Evolutionary conservation across 1,140 invertebrate genomes (phyloP), one percentile per base, ranked within the genome.

Genomic region (Bacillus rossius): DNA sequence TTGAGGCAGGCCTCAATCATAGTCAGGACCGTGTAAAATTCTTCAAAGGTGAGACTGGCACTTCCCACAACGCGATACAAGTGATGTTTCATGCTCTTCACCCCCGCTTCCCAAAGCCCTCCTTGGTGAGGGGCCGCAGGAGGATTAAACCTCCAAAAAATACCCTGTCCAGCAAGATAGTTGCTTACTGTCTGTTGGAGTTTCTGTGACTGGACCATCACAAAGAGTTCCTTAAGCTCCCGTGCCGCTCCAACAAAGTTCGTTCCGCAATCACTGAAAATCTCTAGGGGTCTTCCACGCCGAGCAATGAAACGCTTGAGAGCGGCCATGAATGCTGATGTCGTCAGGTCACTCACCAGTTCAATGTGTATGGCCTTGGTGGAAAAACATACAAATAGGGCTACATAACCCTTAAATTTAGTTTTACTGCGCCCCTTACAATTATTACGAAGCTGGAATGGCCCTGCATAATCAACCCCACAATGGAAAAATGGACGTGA

Each of bases 71-170:
- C 34, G 5, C 54, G 25, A 17, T 47, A 43, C 4, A 49, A 3
- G 65, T 66, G 61, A 34, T 57, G 38, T 61, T 67, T 69, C 16
- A 55, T 49, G 0, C 48, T 61, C 55, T 62, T 66, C 20, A 69
- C 67, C 29, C 60, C 64, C 55, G 63, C 61, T 61, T 77, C 64
- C 76, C 69, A 73, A 48, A 71, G 26, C 17, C 75, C 74, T 29
- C 74, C 73, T 38, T 68, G 66, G 55, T 75, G 69, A 0, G 71
- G 69, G 38, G 66, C 66, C 38, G 55, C 26, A n/a, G 73, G 71
- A 8, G 73, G 70, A 37, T 66, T 74, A 55, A 76, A 75, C 56
- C 72, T 61, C 72, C 71, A 77, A 22, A 66, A 52, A 20, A 70
- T 72, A 17, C 59, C 57, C 10, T 67, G 56, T 8, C 38, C 14